Conservation (phyloP, 2,113 vertebrate species). For the Perca schrenkii region DNA sequence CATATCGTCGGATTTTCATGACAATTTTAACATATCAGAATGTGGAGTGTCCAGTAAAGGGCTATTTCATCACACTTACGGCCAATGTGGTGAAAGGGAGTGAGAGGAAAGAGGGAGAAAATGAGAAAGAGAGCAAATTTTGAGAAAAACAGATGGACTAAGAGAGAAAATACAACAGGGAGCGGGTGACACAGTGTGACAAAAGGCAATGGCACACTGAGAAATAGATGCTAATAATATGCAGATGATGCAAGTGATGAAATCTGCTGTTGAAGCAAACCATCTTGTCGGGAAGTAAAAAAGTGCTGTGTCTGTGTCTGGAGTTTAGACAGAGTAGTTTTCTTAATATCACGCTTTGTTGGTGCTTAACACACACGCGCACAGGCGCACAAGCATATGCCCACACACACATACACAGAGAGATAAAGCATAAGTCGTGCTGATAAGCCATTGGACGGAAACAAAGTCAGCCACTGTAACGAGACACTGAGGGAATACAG, state of each 20-base stretch:
- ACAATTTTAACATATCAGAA: background rate
- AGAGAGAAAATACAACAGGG: conserved; percentile 34
- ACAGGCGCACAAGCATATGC: conserved; percentile 7
- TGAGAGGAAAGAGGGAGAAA: conserved; percentile 15
- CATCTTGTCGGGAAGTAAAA: conserved; percentile 36
- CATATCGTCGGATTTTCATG: conserved; percentile 27
- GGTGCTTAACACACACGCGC: conserved; percentile 27
- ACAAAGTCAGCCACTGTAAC: conserved; percentile 76
- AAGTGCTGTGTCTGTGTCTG: conserved; percentile 57
- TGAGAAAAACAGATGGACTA: conserved; percentile 31
- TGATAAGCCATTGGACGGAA: conserved; percentile 69
- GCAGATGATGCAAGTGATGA: conserved; percentile 68
- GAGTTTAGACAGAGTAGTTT: conserved; percentile 54
- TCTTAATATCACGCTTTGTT: conserved; percentile 68
- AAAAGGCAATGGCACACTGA: conserved; percentile 33
- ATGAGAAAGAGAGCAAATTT: conserved; percentile 17
- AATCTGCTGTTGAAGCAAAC: conserved; percentile 54
- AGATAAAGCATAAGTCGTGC: conserved; percentile 61
- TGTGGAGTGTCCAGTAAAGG: conserved; percentile 28
- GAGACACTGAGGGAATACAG: conserved; percentile 70
- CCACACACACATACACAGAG: background rate
- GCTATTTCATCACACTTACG: conserved; percentile 56
- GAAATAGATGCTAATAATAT: conserved; percentile 64
- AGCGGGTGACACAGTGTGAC: conserved; percentile 30
- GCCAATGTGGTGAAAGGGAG: conserved; percentile 26